phyloP scores from a whole-genome alignment of 1,140 invertebrate genomes.

The Rhizoglyphus robini region DNA sequence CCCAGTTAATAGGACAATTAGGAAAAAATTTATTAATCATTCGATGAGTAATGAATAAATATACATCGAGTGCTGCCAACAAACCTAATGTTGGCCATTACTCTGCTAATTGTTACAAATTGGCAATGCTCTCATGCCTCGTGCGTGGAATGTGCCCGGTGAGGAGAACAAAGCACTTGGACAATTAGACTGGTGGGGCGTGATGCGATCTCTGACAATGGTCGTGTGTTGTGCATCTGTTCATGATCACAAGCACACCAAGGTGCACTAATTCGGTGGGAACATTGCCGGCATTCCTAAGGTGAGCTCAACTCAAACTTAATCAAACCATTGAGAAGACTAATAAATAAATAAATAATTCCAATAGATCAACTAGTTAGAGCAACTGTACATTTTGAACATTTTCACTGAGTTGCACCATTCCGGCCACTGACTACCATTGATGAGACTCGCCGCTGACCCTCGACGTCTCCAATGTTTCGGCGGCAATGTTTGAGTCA shows the following conservation, averaged over 20 bases:
- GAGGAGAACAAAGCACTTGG: not conserved
- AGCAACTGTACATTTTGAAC: not conserved
- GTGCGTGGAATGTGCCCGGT: too few relatives aligned
- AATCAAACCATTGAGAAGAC: not conserved
- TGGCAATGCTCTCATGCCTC: not conserved
- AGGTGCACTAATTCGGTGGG: too few relatives aligned
- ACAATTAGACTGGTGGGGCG: not conserved
- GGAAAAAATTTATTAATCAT: constrained; percentile 14
- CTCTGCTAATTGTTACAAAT: constrained; percentile 7
- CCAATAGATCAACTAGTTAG: not conserved
- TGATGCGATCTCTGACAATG: too few relatives aligned
- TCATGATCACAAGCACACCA: not conserved
- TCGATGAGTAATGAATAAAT: constrained; percentile 13
- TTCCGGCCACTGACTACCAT: too few relatives aligned
- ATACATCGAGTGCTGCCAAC: not conserved
- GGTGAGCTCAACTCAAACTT: too few relatives aligned
- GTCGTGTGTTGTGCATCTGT: not conserved
- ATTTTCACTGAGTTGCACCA: too few relatives aligned
- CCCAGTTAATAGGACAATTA: constrained; percentile 8
- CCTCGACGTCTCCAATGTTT: too few relatives aligned
- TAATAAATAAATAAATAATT: not conserved
- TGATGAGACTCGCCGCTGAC: too few relatives aligned
- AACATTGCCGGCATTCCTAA: too few relatives aligned
- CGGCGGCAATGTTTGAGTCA: not conserved
- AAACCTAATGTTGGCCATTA: not conserved